Conservation (phyloP, 2,888 invertebrate genomes). For the Nephrotoma flavescens region DNA sequence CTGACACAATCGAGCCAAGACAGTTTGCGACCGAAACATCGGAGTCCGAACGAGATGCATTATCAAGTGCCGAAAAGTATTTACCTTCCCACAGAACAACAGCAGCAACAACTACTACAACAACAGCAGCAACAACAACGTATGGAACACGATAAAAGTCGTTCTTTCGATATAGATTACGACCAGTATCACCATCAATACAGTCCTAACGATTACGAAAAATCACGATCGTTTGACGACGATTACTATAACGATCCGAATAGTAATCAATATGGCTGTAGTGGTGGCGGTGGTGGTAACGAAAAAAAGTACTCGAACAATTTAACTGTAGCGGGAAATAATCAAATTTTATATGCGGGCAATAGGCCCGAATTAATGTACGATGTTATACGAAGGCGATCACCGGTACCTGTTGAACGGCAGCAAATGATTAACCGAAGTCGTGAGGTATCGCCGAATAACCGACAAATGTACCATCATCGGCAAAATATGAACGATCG, state of each 20-base stretch:
- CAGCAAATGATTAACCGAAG: constrained; percentile 15
- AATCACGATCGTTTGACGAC: constrained; percentile 31
- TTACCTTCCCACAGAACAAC: not conserved
- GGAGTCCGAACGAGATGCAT: not conserved
- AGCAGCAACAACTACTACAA: constrained; percentile 1
- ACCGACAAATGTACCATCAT: not conserved
- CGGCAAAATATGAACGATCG: not conserved
- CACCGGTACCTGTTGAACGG: constrained; percentile 15
- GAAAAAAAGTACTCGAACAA: constrained; percentile 3
- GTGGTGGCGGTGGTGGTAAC: constrained; percentile 10
- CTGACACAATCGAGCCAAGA: not conserved
- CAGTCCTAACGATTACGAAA: constrained; percentile 24
- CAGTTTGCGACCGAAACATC: not conserved
- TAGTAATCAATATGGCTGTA: constrained; percentile 11
- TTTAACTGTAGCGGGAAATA: constrained; percentile 12
- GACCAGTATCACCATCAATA: constrained; percentile 9
- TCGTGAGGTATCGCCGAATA: constrained; percentile 7
- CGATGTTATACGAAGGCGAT: constrained; percentile 27
- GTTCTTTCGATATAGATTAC: constrained; percentile 31
- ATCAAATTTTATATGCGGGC: not conserved
- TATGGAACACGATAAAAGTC: constrained; percentile 27
- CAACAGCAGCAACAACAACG: not conserved
- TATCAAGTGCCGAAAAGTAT: not conserved
- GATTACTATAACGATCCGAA: constrained; percentile 19
- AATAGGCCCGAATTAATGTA: constrained; percentile 28